phyloP scores from a whole-genome alignment of 1,140 invertebrate genomes.

The Formica exsecta region DNA sequence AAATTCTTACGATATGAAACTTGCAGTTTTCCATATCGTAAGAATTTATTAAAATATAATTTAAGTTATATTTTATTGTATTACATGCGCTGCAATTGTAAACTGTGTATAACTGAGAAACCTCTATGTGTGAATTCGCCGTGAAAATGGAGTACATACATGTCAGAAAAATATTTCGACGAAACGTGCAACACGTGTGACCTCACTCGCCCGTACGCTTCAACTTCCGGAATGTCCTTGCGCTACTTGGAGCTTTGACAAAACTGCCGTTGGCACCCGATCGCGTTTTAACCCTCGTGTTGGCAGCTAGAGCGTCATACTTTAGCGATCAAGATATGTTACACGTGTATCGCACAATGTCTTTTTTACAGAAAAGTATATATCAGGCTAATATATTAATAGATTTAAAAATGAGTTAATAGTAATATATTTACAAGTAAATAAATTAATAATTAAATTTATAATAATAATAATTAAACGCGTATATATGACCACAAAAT shows the following conservation, averaged over 20 bases:
- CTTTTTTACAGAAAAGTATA: background rate
- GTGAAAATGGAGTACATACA: constrained; percentile 20
- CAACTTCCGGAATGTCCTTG: constrained; percentile 59
- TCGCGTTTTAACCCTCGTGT: constrained; percentile 35
- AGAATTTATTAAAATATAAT: too few species aligned
- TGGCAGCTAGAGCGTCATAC: background rate
- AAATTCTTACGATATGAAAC: constrained; percentile 9
- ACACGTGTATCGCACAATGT: background rate
- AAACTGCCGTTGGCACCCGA: constrained; percentile 51
- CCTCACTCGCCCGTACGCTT: constrained; percentile 15
- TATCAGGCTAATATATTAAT: background rate
- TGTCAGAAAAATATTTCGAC: constrained; percentile 46
- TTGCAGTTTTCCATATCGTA: too few species aligned
- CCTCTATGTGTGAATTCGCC: constrained; percentile 23
- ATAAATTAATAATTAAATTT: background rate
- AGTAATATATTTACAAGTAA: background rate
- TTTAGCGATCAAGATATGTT: constrained; percentile 29
- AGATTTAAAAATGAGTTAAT: constrained; percentile 5
- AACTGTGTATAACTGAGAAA: constrained; percentile 28
- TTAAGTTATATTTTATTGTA: background rate
- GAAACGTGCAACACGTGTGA: constrained; percentile 54
- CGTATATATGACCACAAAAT: background rate
- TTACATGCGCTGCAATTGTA: background rate
- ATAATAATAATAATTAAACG: background rate
- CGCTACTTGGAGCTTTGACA: constrained; percentile 57